phyloP scores from a whole-genome alignment of 2,797 vertebrate genomes.

The Avahi laniger region DNA sequence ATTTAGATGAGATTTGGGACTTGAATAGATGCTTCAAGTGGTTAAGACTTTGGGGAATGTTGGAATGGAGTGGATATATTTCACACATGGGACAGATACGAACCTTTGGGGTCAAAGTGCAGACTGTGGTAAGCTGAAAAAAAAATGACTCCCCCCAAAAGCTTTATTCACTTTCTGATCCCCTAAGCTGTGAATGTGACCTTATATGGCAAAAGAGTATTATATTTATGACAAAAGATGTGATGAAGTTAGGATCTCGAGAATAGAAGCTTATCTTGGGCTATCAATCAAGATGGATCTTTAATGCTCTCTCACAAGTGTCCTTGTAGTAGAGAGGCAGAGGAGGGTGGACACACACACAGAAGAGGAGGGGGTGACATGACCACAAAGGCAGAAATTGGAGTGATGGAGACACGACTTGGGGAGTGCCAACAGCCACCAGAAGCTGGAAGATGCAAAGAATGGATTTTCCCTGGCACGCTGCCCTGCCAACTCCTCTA shows the following conservation, averaged over 20 bases:
- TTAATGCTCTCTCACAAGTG: neutral
- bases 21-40: neutral
- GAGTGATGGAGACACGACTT: neutral
- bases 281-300: neutral
- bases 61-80: neutral
- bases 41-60: neutral
- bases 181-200: neutral
- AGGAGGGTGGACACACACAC: neutral
- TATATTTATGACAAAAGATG: neutral
- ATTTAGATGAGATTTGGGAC: neutral
- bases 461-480: neutral
- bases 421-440: neutral
- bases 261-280: neutral
- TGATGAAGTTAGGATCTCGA: neutral
- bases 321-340: neutral
- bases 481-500: neutral
- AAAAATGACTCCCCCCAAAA: neutral
- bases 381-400: neutral
- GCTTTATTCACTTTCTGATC: neutral
- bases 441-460: neutral
- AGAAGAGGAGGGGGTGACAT: neutral
- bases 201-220: neutral
- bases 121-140: neutral
- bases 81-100: neutral
- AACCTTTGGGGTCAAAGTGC: neutral